Conservation (phyloP, 2,113 vertebrate species). For the Tupaia tana region DNA sequence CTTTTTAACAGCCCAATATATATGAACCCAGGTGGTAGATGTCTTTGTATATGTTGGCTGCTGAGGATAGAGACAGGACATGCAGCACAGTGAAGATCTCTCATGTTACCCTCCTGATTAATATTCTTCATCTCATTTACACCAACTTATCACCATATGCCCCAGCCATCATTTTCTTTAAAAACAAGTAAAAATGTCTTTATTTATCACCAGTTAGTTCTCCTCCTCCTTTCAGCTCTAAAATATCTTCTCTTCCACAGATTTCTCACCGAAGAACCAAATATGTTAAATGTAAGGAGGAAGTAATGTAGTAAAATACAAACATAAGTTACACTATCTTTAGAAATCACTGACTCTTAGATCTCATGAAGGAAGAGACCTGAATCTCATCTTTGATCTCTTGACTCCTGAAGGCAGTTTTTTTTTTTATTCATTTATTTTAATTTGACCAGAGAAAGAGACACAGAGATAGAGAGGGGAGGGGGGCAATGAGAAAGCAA, state of each 20-base stretch:
- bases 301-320: background rate
- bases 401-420: background rate
- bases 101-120: background rate
- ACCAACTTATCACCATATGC: background rate
- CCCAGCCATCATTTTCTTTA: background rate
- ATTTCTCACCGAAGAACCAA: slow-evolving; percentile 27
- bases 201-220: background rate
- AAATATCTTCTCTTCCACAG: background rate
- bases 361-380: background rate
- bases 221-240: background rate
- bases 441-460: no score
- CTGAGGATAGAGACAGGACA: background rate
- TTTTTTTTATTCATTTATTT: no score
- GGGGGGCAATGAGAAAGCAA: no score
- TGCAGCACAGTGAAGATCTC: background rate
- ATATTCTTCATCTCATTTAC: background rate
- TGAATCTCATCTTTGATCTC: background rate
- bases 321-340: background rate
- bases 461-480: no score
- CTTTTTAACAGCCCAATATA: no score
- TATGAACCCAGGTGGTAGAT: background rate
- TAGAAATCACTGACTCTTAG: background rate
- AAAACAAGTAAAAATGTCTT: no score
- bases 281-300: background rate
- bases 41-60: background rate